Evolutionary conservation across 2,113 vertebrate genomes (phyloP).

Genomic region (Boulengerochromis microlepis): DNA sequence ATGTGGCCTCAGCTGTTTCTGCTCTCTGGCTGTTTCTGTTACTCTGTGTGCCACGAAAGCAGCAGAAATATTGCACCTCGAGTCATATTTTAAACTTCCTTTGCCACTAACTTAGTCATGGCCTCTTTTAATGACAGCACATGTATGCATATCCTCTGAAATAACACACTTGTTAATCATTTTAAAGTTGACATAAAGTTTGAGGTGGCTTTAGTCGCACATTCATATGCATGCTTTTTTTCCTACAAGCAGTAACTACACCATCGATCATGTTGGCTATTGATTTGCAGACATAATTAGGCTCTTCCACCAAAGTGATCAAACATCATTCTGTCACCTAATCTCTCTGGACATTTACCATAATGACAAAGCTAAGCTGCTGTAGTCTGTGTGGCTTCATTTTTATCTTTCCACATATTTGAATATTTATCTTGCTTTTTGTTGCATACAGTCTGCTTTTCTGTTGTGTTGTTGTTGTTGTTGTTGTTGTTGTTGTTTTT

Average conservation of each 20-base stretch:
- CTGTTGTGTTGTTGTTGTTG: background rate
- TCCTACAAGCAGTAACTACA: background rate
- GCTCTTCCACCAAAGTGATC: background rate
- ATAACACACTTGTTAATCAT: background rate
- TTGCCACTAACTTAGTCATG: background rate
- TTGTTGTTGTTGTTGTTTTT: background rate
- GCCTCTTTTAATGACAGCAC: background rate
- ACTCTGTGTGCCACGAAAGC: conserved; percentile 37
- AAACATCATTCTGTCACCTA: background rate
- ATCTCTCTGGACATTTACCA: background rate
- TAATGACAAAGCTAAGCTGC: conserved; percentile 45
- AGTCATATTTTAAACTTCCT: background rate
- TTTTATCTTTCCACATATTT: conserved; percentile 17
- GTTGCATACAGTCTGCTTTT: background rate
- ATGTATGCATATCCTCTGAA: background rate
- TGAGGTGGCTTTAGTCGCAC: background rate
- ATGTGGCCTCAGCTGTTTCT: conserved; percentile 12
- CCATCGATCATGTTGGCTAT: background rate
- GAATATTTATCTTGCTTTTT: background rate
- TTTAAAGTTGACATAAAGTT: background rate
- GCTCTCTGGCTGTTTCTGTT: conserved; percentile 34
- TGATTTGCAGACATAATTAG: background rate
- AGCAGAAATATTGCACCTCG: conserved; percentile 71
- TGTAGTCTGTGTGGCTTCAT: conserved; percentile 53
- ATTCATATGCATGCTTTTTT: background rate